A percentile compares a stretch with the other conserved stretches of the same genome.
These are phyloP conservation scores for Mamestra configurata DNA, from an alignment of 1,140 invertebrate genomes.

Conservation along the genomic window DNA sequence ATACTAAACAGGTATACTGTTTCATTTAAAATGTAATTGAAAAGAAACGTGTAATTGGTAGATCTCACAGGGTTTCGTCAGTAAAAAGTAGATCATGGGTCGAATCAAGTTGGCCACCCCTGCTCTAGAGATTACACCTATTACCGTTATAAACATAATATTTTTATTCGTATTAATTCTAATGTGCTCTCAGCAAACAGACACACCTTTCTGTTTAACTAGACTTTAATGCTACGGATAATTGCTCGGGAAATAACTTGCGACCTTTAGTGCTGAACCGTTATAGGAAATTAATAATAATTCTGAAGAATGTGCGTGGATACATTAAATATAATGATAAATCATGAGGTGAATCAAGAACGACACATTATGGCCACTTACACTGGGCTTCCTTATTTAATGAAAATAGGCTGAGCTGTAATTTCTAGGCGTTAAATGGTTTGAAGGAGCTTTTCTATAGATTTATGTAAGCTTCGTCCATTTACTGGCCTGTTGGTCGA, in stretches of 20 bases:
- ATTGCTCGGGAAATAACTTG: background rate
- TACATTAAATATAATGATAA: constrained; percentile 4
- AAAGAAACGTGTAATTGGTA: too few relatives aligned
- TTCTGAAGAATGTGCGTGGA: background rate
- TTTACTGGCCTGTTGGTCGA: background rate
- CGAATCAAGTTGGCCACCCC: too few relatives aligned
- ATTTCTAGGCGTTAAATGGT: constrained; percentile 1
- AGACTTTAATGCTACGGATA: background rate
- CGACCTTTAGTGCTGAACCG: background rate
- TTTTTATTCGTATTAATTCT: constrained; percentile 1
- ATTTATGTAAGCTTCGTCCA: background rate
- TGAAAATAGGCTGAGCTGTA: background rate
- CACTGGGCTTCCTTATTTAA: background rate
- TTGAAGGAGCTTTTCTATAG: background rate
- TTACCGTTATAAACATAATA: background rate
- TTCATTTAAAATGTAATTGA: too few relatives aligned
- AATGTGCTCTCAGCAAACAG: constrained; percentile 13
- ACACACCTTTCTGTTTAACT: background rate
- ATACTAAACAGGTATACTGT: too few relatives aligned
- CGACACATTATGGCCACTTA: constrained; percentile 17
- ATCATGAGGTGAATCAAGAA: background rate
- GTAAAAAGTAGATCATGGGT: too few relatives aligned
- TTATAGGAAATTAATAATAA: constrained; percentile 24
- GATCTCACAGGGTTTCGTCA: too few relatives aligned
- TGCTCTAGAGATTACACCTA: background rate